Percentiles rank a stretch among this genome's conserved stretches.
phyloP scores from a whole-genome alignment of 2,888 invertebrate genomes.

The Hecatera dysodea region DNA sequence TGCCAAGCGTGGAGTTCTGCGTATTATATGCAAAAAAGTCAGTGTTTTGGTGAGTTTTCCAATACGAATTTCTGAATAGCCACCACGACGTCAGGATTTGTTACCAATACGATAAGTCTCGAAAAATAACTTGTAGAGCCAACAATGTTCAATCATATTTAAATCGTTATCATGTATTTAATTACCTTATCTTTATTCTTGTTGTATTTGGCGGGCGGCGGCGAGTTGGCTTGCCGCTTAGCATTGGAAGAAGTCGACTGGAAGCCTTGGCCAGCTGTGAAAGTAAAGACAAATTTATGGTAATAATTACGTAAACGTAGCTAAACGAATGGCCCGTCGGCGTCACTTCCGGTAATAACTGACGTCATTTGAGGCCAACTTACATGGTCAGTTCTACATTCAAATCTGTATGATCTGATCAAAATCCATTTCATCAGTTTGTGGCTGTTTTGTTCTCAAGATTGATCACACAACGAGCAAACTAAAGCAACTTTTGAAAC shows the following conservation, averaged over 20 bases:
- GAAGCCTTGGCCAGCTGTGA: slow-evolving; percentile 80
- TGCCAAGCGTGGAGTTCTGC: no score
- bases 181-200: slow-evolving; percentile 86
- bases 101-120: no score
- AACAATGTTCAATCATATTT: background rate
- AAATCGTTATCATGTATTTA: no score
- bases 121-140: background rate
- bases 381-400: background rate
- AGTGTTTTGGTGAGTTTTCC: background rate
- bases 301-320: slow-evolving; percentile 8
- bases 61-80: background rate
- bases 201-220: slow-evolving; percentile 80
- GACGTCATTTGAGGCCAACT: background rate
- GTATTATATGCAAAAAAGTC: no score
- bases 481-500: no score
- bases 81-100: no score
- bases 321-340: background rate
- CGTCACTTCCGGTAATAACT: slow-evolving; percentile 5
- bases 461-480: no score
- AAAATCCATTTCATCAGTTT: background rate
- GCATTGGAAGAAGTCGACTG: slow-evolving; percentile 62
- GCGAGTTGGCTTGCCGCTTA: slow-evolving; percentile 86
- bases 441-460: background rate
- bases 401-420: background rate
- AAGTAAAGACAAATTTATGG: slow-evolving; percentile 24